Evolutionary conservation across 2,888 invertebrate genomes (phyloP), one percentile per base, ranked within the genome.

Genomic region (Penaeus monodon): DNA sequence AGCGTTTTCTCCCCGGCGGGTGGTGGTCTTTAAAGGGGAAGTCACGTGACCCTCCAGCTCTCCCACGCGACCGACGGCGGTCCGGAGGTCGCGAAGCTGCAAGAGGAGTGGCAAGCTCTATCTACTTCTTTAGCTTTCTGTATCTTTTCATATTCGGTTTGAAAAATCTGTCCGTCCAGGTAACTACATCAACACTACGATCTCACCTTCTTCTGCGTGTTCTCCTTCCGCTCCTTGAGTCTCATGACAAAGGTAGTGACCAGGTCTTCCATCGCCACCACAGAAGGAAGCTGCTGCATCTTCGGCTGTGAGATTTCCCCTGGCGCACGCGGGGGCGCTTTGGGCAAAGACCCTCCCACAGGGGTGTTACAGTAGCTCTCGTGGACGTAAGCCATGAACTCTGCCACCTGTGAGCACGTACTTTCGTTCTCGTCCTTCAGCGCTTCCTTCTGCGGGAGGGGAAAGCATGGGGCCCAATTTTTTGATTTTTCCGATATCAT

Each of bases 11-110:
- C 73, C 73, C 57, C 73, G 33, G 22, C 24, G 17, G 2, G 49
- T 22, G 2, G 63, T 49, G 20, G n/a, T 63, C 49, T 63, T 44
- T n/a, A n/a, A n/a, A 1, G 74, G 82, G 20, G 57, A n/a, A 24
- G n/a, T n/a, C 14, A 73, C 57, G 27, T 82, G 81, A 6, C 57
- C 44, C 57, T 82, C 81, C 73, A 82, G 57, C 10, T 73, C 57
- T 24, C 33, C 73, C 44, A 82, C 81, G 20, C 63, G 68, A 24
- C n/a, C 20, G 57, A 73, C 27, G 6, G 57, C 81, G 12, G 38
- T 73, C 27, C 73, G n/a, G 57, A 82, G 49, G 14, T 70, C 81
- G 14, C 33, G 44, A 14, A 82, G 27, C 81, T 82, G 27, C 20
- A n/a, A 73, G 63, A 68, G 68, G 17, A 65, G n/a, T 78, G 27